phyloP scores from a whole-genome alignment of 2,797 vertebrate species.

The Spizella passerina region DNA sequence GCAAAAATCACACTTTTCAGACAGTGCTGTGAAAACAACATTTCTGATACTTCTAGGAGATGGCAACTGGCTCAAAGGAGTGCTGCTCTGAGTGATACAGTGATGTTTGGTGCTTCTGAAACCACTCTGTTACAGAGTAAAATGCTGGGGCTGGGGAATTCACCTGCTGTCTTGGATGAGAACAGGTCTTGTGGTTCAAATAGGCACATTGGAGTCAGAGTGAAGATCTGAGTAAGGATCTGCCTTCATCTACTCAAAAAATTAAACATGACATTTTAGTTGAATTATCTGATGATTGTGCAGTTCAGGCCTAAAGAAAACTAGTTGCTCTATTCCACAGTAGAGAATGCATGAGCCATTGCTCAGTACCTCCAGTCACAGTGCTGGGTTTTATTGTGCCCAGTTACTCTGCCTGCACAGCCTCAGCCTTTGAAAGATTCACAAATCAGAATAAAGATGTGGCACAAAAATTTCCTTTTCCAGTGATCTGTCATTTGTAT shows the following conservation, averaged over 20 bases:
- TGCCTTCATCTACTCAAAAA: background rate
- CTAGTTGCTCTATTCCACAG: background rate
- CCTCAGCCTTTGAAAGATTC: background rate
- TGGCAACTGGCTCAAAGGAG: background rate
- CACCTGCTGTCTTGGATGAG: background rate
- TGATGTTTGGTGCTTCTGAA: background rate
- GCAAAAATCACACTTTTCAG: background rate
- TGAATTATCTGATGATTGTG: background rate
- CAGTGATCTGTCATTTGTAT: background rate
- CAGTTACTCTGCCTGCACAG: background rate
- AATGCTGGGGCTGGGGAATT: background rate
- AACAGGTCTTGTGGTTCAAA: background rate
- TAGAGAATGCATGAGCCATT: background rate
- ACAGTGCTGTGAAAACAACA: background rate
- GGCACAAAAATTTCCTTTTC: background rate
- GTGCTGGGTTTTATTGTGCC: background rate
- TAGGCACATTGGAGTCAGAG: background rate
- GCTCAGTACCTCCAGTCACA: background rate
- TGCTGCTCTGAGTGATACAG: background rate
- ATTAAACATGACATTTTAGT: background rate
- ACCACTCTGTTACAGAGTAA: background rate
- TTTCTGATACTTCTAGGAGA: background rate
- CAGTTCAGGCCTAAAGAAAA: background rate
- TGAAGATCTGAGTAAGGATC: background rate
- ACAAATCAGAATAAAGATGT: background rate